phyloP scores from a whole-genome alignment of 2,888 invertebrate species.

The Rotaria macrura region DNA sequence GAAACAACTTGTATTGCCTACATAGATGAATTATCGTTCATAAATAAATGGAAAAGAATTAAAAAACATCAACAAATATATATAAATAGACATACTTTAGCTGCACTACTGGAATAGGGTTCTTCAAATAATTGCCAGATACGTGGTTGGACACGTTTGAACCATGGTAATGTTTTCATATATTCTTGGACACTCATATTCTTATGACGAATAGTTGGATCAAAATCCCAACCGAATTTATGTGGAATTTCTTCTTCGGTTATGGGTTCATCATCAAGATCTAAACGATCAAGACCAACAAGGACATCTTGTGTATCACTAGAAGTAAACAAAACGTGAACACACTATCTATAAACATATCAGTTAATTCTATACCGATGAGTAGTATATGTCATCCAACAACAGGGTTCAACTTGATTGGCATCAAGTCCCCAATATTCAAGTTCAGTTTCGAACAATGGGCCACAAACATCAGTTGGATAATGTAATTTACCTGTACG shows the following conservation, averaged over 20 bases:
- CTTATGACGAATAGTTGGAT: conserved; percentile 39
- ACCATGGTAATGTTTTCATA: conserved; percentile 54
- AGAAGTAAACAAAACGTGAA: not conserved
- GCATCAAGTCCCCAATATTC: conserved; percentile 99
- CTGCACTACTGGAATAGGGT: conserved; percentile 91
- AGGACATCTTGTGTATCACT: conserved; percentile 95
- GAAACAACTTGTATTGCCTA: conserved; percentile 87
- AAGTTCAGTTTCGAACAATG: conserved; percentile 93
- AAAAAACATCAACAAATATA: not conserved
- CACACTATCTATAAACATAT: not conserved
- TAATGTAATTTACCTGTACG: conserved; percentile 96
- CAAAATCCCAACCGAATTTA: conserved; percentile 66
- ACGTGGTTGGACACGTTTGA: conserved; percentile 91
- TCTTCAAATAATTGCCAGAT: conserved; percentile 99
- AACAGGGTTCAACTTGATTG: conserved; percentile 97
- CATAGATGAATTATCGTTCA: conserved; percentile 38
- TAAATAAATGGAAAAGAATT: too few relatives aligned
- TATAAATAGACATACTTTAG: conserved; percentile 64
- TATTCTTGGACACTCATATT: conserved; percentile 34
- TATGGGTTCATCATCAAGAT: conserved; percentile 87
- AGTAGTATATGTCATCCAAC: conserved; percentile 96
- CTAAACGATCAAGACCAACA: conserved; percentile 87
- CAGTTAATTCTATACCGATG: conserved; percentile 38
- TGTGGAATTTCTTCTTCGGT: conserved; percentile 93
- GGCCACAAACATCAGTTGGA: conserved; percentile 92